Percentiles rank a stretch among this genome's conserved stretches.
phyloP scores from a whole-genome alignment of 2,888 invertebrate species.

The Psococerastis gibbosa region DNA sequence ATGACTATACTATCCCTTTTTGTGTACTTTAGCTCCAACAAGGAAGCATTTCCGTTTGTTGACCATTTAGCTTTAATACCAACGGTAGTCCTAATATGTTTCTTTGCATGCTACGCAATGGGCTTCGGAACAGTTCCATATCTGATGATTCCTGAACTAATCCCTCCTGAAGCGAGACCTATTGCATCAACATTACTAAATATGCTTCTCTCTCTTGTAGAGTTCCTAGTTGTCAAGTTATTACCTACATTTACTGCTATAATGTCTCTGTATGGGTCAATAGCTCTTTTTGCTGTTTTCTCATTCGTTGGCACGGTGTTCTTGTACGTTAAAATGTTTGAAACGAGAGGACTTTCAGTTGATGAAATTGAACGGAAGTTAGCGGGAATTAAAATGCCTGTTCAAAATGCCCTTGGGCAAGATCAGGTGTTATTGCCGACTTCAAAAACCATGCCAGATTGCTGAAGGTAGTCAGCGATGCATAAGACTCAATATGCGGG shows the following conservation, averaged over 20 bases:
- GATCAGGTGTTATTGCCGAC: too few species aligned
- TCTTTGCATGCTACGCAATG: neutral
- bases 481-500: too few species aligned
- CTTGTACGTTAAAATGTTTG: neutral
- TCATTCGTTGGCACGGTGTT: neutral
- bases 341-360: neutral
- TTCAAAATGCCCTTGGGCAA: too few species aligned
- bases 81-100: neutral
- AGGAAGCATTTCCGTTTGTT: too few species aligned
- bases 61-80: neutral
- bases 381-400: neutral
- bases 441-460: too few species aligned
- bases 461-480: too few species aligned
- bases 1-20: too few species aligned
- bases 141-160: conserved; percentile 2
- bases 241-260: neutral
- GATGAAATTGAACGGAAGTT: neutral
- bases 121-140: conserved; percentile 6
- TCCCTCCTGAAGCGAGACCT: neutral
- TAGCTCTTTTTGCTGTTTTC: neutral
- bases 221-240: conserved; percentile 3
- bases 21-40: too few species aligned
- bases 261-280: neutral
- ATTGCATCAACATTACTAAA: neutral
- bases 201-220: neutral